Evolutionary conservation across 1,140 invertebrate genomes (phyloP).

Genomic region (Bemisia tabaci): DNA sequence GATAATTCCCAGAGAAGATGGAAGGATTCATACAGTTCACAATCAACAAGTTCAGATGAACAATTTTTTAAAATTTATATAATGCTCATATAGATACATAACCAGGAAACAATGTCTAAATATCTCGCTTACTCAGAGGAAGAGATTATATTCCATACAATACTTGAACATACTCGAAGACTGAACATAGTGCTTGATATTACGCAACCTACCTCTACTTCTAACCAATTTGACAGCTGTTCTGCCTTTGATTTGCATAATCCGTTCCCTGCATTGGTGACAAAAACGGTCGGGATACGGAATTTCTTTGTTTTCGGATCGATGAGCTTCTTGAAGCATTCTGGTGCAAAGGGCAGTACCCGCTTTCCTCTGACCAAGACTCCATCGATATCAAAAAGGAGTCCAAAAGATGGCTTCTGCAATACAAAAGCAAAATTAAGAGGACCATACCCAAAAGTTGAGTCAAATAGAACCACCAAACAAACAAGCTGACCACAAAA

Average conservation of each 20-base stretch:
- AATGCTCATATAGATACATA: too few relatives aligned
- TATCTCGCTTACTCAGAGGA: too few relatives aligned
- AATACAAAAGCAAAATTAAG: background rate
- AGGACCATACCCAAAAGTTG: background rate
- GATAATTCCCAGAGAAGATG: too few relatives aligned
- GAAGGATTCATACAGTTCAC: too few relatives aligned
- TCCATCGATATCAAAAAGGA: constrained; percentile 60
- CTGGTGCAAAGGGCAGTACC: constrained; percentile 44
- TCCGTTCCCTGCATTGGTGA: constrained; percentile 52
- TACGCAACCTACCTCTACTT: constrained; percentile 38
- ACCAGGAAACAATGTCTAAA: too few relatives aligned
- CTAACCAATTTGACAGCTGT: constrained; percentile 48
- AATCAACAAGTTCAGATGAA: too few relatives aligned
- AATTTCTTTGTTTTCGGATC: constrained; percentile 39
- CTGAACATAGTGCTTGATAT: too few relatives aligned
- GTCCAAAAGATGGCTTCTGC: constrained; percentile 38
- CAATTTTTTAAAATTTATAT: too few relatives aligned
- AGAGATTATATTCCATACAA: too few relatives aligned
- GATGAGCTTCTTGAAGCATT: constrained; percentile 39
- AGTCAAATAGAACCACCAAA: background rate
- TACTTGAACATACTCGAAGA: too few relatives aligned
- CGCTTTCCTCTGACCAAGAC: constrained; percentile 50
- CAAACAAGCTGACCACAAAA: background rate
- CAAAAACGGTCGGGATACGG: constrained; percentile 50
- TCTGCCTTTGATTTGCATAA: constrained; percentile 42